Evolutionary conservation across 2,797 vertebrate genomes (phyloP).

Genomic region (Triplophysa yarkandensis): DNA sequence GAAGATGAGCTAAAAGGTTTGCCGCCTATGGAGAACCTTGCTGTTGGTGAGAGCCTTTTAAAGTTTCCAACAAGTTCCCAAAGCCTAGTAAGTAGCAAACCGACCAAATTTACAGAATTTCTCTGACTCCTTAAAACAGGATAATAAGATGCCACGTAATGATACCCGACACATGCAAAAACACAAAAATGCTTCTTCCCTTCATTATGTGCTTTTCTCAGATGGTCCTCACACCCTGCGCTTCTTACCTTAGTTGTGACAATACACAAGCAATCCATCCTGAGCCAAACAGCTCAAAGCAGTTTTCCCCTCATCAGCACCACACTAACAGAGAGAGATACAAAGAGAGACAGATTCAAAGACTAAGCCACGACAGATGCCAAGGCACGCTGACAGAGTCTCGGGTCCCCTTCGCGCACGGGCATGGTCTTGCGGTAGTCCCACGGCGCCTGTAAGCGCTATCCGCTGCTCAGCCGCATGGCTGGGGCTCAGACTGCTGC

Average conservation of each 20-base stretch:
- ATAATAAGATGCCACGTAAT: not conserved
- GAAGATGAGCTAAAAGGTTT: constrained; percentile 26
- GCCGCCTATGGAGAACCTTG: not conserved
- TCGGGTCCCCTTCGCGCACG: not conserved
- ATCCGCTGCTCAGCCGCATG: constrained; percentile 57
- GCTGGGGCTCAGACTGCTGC: constrained; percentile 35
- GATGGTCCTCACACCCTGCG: constrained; percentile 50
- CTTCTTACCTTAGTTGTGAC: constrained; percentile 96
- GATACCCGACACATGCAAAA: not conserved
- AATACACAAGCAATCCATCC: constrained; percentile 98
- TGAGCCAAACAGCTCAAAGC: constrained; percentile 79
- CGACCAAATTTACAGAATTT: no score
- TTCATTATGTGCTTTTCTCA: constrained; percentile 46
- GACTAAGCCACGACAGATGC: constrained; percentile 72
- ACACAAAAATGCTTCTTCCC: constrained; percentile 48
- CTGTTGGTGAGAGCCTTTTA: not conserved
- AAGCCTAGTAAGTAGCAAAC: constrained; percentile 5
- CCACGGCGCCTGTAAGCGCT: constrained; percentile 57
- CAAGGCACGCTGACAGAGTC: constrained; percentile 83
- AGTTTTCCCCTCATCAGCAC: constrained; percentile 80
- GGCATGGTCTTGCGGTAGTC: constrained; percentile 67
- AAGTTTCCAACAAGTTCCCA: constrained; percentile 39
- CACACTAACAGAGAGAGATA: constrained; percentile 70
- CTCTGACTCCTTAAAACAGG: not conserved
- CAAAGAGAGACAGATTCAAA: constrained; percentile 48